A percentile compares a stretch with the other conserved stretches of the same genome.
Evolutionary conservation across 2,797 vertebrate genomes (phyloP).

Genomic region (Tympanoctomys barrerae): DNA sequence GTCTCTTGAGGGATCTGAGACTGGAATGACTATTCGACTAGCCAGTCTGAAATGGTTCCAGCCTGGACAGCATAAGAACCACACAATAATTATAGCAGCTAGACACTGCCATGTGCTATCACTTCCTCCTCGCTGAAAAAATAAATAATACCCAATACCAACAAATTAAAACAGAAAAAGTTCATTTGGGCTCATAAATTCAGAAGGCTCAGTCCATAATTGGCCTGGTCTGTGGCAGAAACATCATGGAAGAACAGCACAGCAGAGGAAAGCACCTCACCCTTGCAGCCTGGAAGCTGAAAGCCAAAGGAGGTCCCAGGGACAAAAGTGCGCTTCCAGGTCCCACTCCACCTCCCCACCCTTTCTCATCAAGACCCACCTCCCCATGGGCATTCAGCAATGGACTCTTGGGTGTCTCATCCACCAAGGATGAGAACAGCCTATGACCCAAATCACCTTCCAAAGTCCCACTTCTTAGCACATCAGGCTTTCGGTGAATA

Average conservation of each 20-base stretch:
- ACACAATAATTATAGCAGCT: not conserved
- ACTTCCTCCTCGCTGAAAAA: not conserved
- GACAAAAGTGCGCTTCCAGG: not conserved
- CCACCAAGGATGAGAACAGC: not conserved
- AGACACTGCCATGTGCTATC: not conserved
- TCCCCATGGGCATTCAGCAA: not conserved
- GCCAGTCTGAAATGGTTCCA: not conserved
- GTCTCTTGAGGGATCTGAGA: not conserved
- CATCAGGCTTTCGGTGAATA: not conserved
- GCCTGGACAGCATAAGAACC: not conserved
- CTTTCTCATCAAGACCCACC: not conserved
- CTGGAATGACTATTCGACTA: not conserved
- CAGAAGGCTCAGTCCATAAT: not conserved
- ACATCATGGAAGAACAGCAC: not conserved
- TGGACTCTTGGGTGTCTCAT: not conserved
- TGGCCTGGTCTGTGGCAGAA: not conserved
- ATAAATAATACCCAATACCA: not conserved
- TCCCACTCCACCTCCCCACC: not conserved
- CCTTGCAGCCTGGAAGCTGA: not conserved
- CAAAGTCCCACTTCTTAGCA: not conserved
- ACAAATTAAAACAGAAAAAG: not conserved
- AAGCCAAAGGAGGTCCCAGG: not conserved
- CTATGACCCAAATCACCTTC: not conserved
- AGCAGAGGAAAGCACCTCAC: not conserved
- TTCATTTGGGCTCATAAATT: not conserved